Base-by-base conservation (phyloP, 2,113 vertebrate species). In the Hippocampus abdominalis region DNA sequence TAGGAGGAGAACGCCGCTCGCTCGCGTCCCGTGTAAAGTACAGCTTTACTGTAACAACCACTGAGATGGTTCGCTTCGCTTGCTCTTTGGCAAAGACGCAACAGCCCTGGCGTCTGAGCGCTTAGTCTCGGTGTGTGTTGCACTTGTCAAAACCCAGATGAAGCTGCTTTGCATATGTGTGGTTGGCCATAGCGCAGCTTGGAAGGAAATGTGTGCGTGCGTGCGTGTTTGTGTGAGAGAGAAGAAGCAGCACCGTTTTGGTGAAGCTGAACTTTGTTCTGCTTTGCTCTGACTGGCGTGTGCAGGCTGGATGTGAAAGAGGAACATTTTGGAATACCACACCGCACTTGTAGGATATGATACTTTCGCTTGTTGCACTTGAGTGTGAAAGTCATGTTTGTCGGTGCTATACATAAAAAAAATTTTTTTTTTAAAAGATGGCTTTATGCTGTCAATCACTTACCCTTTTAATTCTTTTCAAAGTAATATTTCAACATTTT, bases 281-380 rank as follows among this genome's bases (percentile, higher is more conserved):
- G 65, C 32, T 72, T 68, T 67, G 64, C 60, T 68, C 64, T 57
- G 64, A 61, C 63, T 13, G 13, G 20, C 66, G 64, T 63, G 59
- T 44, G 62, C 66, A 32, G 63, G 66, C 66, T 72, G 51, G 64
- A 49, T 79, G 75, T 88, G 88, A 93, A 93, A 92, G 80, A 90
- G 91, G 92, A 94, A 93, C 90, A 79, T 72, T 88, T 70, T 89
- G 90, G 79, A 74, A 57, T 89, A 77, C 69, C 71, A 78, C 83
- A 88, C 82, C 75, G 81, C 84, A 88, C 67, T 76, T 90, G 76
- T 83, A 87, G 89, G 89, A 90, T 93, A 89, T 86, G 88, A 87
- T 83, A 89, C 89, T 93, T 92, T 92, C 90, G 89, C 88, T 90
- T 79, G 88, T 87, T 81, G 84, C 89, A 73, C 63, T 68, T 40